phyloP scores from a whole-genome alignment of 1,140 invertebrate genomes.

The Calliphora vicina region DNA sequence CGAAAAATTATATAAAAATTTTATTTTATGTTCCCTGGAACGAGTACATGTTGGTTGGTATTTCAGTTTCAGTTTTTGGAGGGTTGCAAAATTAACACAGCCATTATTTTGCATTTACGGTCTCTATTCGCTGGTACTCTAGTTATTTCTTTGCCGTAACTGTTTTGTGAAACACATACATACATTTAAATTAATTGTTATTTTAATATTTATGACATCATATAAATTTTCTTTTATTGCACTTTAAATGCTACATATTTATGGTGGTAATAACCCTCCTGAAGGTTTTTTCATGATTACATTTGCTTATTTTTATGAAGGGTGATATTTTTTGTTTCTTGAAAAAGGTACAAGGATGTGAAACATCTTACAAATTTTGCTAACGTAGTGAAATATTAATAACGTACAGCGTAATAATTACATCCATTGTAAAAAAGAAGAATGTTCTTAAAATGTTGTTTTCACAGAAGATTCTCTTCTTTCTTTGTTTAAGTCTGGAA shows the following conservation, averaged over 20 bases:
- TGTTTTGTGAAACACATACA: background rate
- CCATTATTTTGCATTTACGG: constrained; percentile 31
- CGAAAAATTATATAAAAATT: background rate
- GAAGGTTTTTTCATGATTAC: background rate
- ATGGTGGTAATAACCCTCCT: constrained; percentile 25
- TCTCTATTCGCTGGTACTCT: background rate
- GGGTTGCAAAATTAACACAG: constrained; percentile 28
- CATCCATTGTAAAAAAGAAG: too few relatives aligned
- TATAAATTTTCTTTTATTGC: constrained; percentile 31
- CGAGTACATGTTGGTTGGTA: too few relatives aligned
- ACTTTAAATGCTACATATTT: constrained; percentile 23
- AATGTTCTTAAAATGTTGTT: too few relatives aligned
- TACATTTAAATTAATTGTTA: constrained; percentile 33
- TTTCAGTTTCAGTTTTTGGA: background rate
- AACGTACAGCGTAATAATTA: too few relatives aligned
- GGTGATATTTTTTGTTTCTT: too few relatives aligned
- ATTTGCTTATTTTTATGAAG: background rate
- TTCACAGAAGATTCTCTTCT: too few relatives aligned
- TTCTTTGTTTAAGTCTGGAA: too few relatives aligned
- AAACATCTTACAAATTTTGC: too few relatives aligned
- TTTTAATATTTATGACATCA: constrained; percentile 33
- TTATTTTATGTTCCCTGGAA: background rate
- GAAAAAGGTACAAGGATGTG: too few relatives aligned
- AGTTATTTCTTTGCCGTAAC: background rate
- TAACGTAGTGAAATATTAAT: too few relatives aligned